A percentile compares a stretch with the other conserved stretches of the same genome.
These are phyloP conservation scores for Callionymus lyra DNA, from an alignment of 2,113 vertebrate species.

Conservation along the genomic window DNA sequence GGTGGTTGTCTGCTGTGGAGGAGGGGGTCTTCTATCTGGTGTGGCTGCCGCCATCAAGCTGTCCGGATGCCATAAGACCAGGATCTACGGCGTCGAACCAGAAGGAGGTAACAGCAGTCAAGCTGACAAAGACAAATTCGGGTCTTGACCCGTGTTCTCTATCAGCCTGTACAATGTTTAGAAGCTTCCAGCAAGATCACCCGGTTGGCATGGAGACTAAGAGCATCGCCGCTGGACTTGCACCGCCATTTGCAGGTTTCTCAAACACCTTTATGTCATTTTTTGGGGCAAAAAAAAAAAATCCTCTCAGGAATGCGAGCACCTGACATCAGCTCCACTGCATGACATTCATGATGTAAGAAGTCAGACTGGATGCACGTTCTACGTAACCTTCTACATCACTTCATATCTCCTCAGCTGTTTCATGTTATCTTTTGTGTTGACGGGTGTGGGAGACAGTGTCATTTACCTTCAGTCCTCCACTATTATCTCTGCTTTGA, in stretches of 20 bases:
- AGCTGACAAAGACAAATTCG: too few relatives aligned
- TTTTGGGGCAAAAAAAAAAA: too few relatives aligned
- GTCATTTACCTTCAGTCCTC: too few relatives aligned
- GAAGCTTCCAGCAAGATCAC: conserved; percentile 64
- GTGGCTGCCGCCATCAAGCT: conserved; percentile 65
- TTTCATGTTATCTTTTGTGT: too few relatives aligned
- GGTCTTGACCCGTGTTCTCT: conserved; percentile 2
- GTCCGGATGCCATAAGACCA: conserved; percentile 56
- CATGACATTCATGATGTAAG: too few relatives aligned
- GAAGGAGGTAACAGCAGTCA: conserved; percentile 55
- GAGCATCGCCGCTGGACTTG: conserved; percentile 67
- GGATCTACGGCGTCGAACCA: conserved; percentile 69
- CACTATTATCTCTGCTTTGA: too few relatives aligned
- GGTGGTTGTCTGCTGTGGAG: conserved; percentile 68
- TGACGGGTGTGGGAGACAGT: too few relatives aligned
- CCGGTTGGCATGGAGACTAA: conserved; percentile 63
- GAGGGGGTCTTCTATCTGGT: conserved; percentile 65
- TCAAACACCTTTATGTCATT: not conserved
- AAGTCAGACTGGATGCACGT: too few relatives aligned
- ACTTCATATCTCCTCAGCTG: too few relatives aligned
- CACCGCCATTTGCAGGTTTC: conserved; percentile 66
- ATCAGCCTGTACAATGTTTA: conserved; percentile 70
- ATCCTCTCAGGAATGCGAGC: too few relatives aligned
- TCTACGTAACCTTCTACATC: too few relatives aligned
- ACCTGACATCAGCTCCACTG: too few relatives aligned